Evolutionary conservation across 2,888 invertebrate genomes (phyloP), one percentile per base, ranked within the genome.

Genomic region (Cantharis nigra): DNA sequence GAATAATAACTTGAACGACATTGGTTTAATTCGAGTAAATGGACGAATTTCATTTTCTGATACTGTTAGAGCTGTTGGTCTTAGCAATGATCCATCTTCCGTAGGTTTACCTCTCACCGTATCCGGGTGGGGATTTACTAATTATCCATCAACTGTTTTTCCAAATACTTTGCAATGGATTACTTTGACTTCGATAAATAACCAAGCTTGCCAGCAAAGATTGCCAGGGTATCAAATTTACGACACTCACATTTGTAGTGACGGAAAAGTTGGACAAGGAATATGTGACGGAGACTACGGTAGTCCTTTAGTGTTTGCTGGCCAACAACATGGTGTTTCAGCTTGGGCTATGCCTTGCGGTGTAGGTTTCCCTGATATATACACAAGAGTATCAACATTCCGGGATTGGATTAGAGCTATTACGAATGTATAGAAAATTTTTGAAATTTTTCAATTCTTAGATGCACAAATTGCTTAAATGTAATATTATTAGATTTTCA

Each of bases 221-320:
- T 69, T 74, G 28, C 23, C 26, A 7, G 69, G 73, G 3, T 20
- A 69, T 23, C 88, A 89, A 0, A 89, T 92, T 0, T 89, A 86
- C 80, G 88, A 88, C 4, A 85, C 87, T 0, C 90, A 92, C 84
- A 90, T 92, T 81, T 92, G 92, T 82, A 91, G 92, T 0, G 85
- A 91, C 16, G 92, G 91, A 33, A 90, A 88, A 82, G 84, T 85
- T 69, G 92, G 92, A 0, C 90, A 92, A 87, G 92, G 92, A 0
- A 92, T 92, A 78, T 87, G 84, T 3, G 86, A 91, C 89, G 91
- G 91, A 78, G 91, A 91, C 79, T 91, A 91, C 14, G 91, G 91
- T 0, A 90, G 91, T 3, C 91, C 91, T 0, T 84, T 91, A 23
- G 16, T 65, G 7, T 65, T n/a, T 23, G 65, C 11, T 13, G 7